Evolutionary conservation across 1,140 invertebrate species (phyloP).

Genomic region (Bombus haemorrhoidalis): DNA sequence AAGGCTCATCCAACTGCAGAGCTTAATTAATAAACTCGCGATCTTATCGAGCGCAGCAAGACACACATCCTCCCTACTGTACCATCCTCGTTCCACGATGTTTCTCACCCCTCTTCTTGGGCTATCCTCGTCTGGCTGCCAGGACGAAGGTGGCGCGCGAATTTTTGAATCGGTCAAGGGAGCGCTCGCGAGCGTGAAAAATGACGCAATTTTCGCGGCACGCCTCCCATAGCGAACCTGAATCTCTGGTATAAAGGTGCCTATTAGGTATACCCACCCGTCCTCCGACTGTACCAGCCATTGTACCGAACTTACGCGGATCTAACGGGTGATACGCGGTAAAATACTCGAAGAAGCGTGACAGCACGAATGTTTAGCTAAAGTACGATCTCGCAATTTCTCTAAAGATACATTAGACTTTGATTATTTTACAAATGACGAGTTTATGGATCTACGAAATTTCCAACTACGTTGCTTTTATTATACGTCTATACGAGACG

Average conservation of each 20-base stretch:
- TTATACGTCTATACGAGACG: background rate
- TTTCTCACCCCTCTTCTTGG: background rate
- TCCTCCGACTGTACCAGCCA: conserved; percentile 36
- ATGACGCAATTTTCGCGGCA: conserved; percentile 71
- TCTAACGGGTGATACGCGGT: conserved; percentile 50
- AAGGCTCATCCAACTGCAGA: conserved; percentile 37
- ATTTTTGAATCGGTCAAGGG: conserved; percentile 63
- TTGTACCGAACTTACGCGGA: conserved; percentile 40
- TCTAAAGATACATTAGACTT: background rate
- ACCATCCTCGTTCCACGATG: conserved; percentile 10
- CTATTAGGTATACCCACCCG: conserved; percentile 62
- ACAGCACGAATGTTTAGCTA: background rate
- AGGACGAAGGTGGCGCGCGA: conserved; percentile 44
- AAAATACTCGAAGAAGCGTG: background rate
- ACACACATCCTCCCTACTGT: conserved; percentile 53
- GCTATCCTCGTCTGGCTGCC: conserved; percentile 1
- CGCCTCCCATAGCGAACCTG: conserved; percentile 65
- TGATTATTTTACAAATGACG: too few species aligned
- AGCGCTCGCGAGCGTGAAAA: conserved; percentile 62
- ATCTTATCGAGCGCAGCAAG: conserved; percentile 69
- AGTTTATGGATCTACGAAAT: background rate
- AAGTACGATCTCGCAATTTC: background rate
- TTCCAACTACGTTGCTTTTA: background rate
- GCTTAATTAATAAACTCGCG: conserved; percentile 70
- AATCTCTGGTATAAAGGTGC: conserved; percentile 66